A percentile compares a stretch with the other conserved stretches of the same genome.
phyloP scores from a whole-genome alignment of 2,888 invertebrate species.

The Pegoplata infirma region DNA sequence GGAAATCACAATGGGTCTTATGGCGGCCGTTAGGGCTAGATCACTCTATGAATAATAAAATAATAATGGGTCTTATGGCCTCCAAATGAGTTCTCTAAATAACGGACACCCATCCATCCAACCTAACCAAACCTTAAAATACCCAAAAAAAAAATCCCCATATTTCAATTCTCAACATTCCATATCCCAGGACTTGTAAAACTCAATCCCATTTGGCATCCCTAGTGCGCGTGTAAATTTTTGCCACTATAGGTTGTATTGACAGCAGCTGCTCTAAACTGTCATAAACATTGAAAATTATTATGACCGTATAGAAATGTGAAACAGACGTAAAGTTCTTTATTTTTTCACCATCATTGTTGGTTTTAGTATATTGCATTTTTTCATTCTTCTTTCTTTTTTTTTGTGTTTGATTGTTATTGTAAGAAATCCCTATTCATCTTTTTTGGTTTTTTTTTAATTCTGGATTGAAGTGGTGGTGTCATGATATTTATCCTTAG shows the following conservation, averaged over 20 bases:
- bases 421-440: slow-evolving; percentile 37
- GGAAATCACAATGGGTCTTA: too few relatives aligned
- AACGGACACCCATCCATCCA: too few relatives aligned
- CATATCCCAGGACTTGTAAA: too few relatives aligned
- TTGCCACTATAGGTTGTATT: slow-evolving; percentile 41
- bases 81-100: too few relatives aligned
- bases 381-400: not conserved
- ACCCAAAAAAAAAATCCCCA: too few relatives aligned
- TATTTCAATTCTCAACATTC: too few relatives aligned
- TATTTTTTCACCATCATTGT: not conserved
- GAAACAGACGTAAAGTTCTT: slow-evolving; percentile 24
- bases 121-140: too few relatives aligned
- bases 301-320: slow-evolving; percentile 24
- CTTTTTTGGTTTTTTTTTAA: not conserved
- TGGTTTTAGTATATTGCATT: slow-evolving; percentile 22
- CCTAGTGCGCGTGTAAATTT: not conserved
- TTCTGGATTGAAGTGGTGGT: slow-evolving; percentile 29
- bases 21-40: too few relatives aligned
- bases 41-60: too few relatives aligned
- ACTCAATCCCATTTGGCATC: too few relatives aligned
- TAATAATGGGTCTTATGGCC: too few relatives aligned
- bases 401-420: not conserved
- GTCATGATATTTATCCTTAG: slow-evolving; percentile 42
- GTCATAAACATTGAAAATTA: slow-evolving; percentile 52
- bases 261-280: slow-evolving; percentile 56